A percentile compares a stretch with the other conserved stretches of the same genome.
Evolutionary conservation across 2,797 vertebrate genomes (phyloP).

Genomic region (Zonotrichia albicollis): DNA sequence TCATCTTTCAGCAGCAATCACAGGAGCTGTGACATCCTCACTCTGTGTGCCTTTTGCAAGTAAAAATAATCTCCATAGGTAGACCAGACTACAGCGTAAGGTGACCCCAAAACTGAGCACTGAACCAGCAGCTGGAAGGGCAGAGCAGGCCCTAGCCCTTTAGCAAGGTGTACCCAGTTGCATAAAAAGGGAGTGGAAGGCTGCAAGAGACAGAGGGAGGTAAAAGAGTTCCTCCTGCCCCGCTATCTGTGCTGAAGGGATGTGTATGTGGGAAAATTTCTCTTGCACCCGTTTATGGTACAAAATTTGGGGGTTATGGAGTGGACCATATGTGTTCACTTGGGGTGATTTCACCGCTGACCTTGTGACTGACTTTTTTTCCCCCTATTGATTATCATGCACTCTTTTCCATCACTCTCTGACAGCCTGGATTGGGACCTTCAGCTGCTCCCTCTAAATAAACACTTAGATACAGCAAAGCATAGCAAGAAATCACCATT

Average conservation of each 20-base stretch:
- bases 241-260: background rate
- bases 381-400: background rate
- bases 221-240: background rate
- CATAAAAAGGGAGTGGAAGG: background rate
- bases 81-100: background rate
- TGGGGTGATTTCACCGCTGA: background rate
- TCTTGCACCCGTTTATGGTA: rapidly evolving
- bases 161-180: background rate
- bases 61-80: background rate
- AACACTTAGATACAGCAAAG: background rate
- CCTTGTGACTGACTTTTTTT: background rate
- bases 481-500: background rate
- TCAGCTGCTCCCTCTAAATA: background rate
- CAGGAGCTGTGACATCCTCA: background rate
- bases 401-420: background rate
- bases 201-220: background rate
- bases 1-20: conserved; percentile 10
- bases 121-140: background rate
- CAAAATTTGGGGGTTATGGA: background rate
- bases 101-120: background rate
- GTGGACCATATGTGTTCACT: background rate
- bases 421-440: background rate
- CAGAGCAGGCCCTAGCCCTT: background rate
- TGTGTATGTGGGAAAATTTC: background rate
- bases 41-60: background rate